phyloP scores from a whole-genome alignment of 2,797 vertebrate species.

The Vultur gryphus region DNA sequence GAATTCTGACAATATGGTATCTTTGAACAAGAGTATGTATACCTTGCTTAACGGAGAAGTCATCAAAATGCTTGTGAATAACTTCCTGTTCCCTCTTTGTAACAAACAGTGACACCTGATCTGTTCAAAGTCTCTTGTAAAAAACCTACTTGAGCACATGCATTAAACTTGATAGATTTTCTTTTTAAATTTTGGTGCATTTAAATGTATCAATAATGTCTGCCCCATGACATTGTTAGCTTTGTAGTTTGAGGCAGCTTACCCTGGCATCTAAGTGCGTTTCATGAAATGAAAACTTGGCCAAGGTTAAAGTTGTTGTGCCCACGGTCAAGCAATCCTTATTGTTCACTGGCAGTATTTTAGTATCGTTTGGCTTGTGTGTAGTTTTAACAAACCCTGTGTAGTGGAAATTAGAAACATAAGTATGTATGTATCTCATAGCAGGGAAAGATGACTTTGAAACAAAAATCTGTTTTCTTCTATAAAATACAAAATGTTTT shows the following conservation, averaged over 20 bases:
- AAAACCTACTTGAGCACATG: background rate
- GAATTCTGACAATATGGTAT: background rate
- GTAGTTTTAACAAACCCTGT: background rate
- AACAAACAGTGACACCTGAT: background rate
- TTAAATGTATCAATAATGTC: background rate
- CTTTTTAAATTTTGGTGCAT: background rate
- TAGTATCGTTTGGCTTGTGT: background rate
- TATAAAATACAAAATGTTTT: background rate
- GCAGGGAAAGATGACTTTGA: background rate
- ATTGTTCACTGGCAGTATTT: background rate
- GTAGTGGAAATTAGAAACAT: slow-evolving; percentile 31
- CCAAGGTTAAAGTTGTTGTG: background rate
- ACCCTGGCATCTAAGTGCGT: background rate
- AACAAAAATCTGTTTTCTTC: slow-evolving; percentile 1
- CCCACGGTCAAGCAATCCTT: background rate
- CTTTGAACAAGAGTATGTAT: background rate
- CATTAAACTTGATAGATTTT: background rate
- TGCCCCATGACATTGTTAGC: background rate
- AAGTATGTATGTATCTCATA: background rate
- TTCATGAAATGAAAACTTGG: background rate
- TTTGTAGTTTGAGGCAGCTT: background rate
- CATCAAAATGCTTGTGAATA: background rate
- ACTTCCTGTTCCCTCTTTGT: background rate
- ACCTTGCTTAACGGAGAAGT: background rate
- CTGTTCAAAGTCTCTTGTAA: background rate